phyloP scores from a whole-genome alignment of 1,140 invertebrate species.

The Adelges cooleyi region DNA sequence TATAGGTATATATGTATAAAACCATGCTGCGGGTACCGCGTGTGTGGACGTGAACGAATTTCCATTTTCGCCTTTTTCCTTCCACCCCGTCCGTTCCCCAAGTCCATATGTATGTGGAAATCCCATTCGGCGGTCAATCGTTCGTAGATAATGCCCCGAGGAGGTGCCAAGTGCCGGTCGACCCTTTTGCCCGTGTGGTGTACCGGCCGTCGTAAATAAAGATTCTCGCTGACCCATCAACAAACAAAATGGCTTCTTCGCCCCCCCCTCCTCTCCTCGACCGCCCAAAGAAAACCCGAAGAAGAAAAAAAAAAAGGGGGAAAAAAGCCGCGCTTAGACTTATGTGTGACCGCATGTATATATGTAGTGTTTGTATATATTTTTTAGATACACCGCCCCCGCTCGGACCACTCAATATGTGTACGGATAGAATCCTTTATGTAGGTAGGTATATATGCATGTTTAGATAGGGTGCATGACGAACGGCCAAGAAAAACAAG shows the following conservation, averaged over 20 bases:
- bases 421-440: background rate
- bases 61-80: conserved; percentile 8
- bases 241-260: conserved; percentile 26
- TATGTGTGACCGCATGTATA: background rate
- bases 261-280: no score
- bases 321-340: no score
- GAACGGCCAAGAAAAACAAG: background rate
- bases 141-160: conserved; percentile 22
- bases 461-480: background rate
- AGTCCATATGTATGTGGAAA: background rate
- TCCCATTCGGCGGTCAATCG: conserved; percentile 27
- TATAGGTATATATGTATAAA: background rate
- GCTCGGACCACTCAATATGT: background rate
- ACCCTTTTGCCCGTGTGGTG: background rate
- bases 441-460: background rate
- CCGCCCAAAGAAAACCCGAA: no score
- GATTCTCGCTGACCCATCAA: conserved; percentile 28
- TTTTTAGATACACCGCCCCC: background rate
- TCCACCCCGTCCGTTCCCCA: background rate
- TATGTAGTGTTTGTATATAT: background rate
- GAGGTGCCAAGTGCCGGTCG: conserved; percentile 9
- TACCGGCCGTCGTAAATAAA: conserved; percentile 9
- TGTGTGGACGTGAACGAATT: conserved; percentile 22
- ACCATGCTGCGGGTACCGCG: background rate
- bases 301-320: no score